Evolutionary conservation across 1,140 invertebrate genomes (phyloP).

Genomic region (Drosophila pectinifera): DNA sequence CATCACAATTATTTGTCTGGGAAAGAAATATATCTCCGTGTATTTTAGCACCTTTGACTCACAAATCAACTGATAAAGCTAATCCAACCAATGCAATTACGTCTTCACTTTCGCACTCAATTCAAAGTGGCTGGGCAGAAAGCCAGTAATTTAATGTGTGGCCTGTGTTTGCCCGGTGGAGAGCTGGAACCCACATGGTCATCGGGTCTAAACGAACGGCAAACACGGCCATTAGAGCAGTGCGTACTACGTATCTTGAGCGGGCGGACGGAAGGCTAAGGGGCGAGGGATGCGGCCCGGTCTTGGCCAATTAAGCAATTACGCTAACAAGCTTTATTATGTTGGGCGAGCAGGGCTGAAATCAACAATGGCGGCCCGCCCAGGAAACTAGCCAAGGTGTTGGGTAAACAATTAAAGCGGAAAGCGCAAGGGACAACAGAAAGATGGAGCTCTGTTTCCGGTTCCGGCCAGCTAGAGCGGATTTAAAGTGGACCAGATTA

Average conservation of each 20-base stretch:
- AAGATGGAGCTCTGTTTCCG: slow-evolving; percentile 6
- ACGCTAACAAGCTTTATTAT: slow-evolving; percentile 82
- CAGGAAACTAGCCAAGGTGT: slow-evolving; percentile 65
- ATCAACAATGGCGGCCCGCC: slow-evolving; percentile 33
- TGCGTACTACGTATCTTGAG: slow-evolving; percentile 7
- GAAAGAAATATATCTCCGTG: too few species aligned
- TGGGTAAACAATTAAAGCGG: slow-evolving; percentile 74
- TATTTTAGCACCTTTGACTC: too few species aligned
- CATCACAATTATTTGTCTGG: neutral
- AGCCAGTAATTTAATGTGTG: slow-evolving; percentile 45
- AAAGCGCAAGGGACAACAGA: slow-evolving; percentile 39
- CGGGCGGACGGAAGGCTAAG: neutral
- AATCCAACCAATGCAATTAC: slow-evolving; percentile 58
- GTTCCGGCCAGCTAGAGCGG: slow-evolving; percentile 4
- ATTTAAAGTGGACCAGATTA: slow-evolving; percentile 72
- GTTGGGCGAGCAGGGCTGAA: slow-evolving; percentile 41
- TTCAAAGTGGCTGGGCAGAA: slow-evolving; percentile 39
- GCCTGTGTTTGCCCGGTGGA: slow-evolving; percentile 20
- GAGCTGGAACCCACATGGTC: slow-evolving; percentile 65
- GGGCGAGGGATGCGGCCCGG: slow-evolving; percentile 5
- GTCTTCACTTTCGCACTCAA: slow-evolving; percentile 53
- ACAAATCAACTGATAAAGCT: slow-evolving; percentile 19
- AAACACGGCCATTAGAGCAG: slow-evolving; percentile 67
- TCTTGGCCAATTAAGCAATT: slow-evolving; percentile 78
- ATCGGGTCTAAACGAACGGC: slow-evolving; percentile 58